These are phyloP conservation scores for Sorex araneus DNA, from an alignment of 2,113 vertebrate genomes.

Conservation along the genomic window DNA sequence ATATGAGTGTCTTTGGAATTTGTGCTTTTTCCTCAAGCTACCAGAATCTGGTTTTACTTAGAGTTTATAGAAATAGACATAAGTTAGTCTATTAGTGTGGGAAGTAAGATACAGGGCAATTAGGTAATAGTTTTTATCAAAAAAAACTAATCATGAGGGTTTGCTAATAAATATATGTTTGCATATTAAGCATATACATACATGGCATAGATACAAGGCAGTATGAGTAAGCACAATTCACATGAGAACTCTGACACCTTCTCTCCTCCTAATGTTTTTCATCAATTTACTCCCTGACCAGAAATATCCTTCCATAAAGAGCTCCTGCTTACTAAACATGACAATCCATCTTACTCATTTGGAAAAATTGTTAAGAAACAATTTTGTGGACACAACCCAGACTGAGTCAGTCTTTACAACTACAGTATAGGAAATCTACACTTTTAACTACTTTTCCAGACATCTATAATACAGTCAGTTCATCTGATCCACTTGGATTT, in stretches of 20 bases:
- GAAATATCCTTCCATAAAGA: background rate
- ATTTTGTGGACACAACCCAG: background rate
- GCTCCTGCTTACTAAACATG: background rate
- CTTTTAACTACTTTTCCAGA: slow-evolving; percentile 60
- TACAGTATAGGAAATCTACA: background rate
- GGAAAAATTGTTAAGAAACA: background rate
- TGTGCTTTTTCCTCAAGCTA: background rate
- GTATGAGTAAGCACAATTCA: background rate
- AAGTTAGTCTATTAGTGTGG: background rate
- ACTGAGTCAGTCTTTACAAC: background rate
- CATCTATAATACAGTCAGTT: background rate
- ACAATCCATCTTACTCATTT: background rate
- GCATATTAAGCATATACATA: no score
- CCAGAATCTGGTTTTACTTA: background rate
- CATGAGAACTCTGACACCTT: background rate
- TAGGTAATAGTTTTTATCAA: background rate
- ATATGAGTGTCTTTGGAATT: background rate
- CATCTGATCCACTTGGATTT: background rate
- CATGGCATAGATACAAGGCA: background rate
- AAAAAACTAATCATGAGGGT: background rate
- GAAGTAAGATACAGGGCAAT: background rate
- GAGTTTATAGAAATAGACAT: background rate
- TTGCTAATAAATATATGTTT: background rate
- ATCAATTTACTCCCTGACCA: background rate
- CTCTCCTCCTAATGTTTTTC: background rate